Conservation (phyloP, 2,113 vertebrate species). For the Thamnaconus septentrionalis region DNA sequence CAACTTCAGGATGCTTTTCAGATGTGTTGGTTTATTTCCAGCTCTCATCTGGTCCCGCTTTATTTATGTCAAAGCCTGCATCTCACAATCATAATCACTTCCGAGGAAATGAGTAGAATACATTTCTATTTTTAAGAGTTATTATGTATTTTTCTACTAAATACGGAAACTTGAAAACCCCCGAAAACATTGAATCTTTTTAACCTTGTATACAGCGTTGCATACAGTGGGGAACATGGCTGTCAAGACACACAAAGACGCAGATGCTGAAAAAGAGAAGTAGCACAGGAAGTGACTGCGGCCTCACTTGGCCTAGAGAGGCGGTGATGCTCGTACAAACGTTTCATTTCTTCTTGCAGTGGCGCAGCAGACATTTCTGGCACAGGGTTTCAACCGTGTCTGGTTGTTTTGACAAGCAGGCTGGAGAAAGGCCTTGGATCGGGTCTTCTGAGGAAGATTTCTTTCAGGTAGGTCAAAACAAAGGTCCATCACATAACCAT, state of each 20-base stretch:
- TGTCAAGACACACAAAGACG: constrained; percentile 22
- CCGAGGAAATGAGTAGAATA: no score
- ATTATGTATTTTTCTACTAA: no score
- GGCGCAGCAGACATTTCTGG: constrained; percentile 32
- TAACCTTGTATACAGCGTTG: no score
- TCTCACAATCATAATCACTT: no score
- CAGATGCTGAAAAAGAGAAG: constrained; percentile 65
- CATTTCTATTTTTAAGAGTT: no score
- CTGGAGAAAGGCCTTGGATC: constrained; percentile 59
- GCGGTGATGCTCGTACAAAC: constrained; percentile 16
- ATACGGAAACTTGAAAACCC: no score
- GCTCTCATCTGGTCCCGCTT: no score
- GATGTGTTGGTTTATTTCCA: no score
- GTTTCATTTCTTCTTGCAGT: not conserved
- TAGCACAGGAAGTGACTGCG: constrained; percentile 77
- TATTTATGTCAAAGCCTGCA: no score
- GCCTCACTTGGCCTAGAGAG: constrained; percentile 51
- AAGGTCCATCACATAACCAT: not conserved
- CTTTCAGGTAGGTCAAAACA: constrained; percentile 58
- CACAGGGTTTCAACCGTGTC: constrained; percentile 22
- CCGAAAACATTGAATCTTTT: no score
- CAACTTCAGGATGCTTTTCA: no score
- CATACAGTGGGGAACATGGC: not conserved
- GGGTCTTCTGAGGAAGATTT: constrained; percentile 61
- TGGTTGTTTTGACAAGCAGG: constrained; percentile 23